Conservation (phyloP, 2,113 vertebrate genomes). For the Trematocara macrostoma region DNA sequence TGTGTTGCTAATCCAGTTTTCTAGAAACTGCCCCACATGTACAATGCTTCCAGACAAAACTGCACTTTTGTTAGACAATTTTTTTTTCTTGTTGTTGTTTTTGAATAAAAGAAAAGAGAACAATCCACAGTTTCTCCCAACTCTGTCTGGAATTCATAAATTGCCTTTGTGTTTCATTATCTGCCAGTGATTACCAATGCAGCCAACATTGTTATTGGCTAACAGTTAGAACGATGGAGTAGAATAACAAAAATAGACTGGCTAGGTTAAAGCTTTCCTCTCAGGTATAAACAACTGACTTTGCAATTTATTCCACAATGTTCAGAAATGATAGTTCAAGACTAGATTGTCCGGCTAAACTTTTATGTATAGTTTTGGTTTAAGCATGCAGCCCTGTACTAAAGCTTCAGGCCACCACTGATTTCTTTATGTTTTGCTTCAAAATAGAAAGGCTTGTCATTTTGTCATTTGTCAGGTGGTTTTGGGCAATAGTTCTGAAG, state of each 20-base stretch:
- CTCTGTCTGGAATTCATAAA: not conserved
- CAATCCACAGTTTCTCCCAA: not conserved
- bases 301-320: not conserved
- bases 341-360: not conserved
- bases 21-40: not conserved
- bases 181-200: not conserved
- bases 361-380: not conserved
- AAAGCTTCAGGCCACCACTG: not conserved
- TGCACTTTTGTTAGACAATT: not conserved
- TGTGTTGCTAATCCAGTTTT: not conserved
- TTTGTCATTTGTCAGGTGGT: not conserved
- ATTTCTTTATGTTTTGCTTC: not conserved
- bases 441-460: not conserved
- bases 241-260: not conserved
- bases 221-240: not conserved
- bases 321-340: not conserved
- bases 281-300: not conserved
- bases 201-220: not conserved
- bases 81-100: not conserved
- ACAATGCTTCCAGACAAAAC: not conserved
- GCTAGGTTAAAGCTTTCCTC: not conserved
- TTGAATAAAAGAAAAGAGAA: not conserved
- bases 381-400: not conserved
- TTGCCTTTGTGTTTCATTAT: not conserved
- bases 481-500: not conserved